Conservation (phyloP, 2,888 invertebrate genomes). For the Platycheirus albimanus region DNA sequence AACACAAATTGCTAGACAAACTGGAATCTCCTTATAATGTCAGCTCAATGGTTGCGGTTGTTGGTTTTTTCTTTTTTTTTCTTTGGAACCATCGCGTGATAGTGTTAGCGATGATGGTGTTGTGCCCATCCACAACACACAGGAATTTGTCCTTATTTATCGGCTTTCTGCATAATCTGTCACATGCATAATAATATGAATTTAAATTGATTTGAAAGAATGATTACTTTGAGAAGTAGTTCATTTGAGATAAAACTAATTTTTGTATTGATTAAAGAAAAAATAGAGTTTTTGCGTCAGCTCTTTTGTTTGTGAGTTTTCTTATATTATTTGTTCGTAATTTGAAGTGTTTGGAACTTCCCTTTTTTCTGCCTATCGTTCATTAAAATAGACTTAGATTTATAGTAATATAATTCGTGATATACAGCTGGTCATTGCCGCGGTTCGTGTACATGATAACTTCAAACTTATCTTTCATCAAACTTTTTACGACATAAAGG, state of each 20-base stretch:
- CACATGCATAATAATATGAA: not conserved
- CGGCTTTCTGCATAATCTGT: conserved; percentile 6
- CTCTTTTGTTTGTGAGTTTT: conserved; percentile 18
- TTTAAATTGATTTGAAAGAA: not conserved
- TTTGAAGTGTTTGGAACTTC: no score
- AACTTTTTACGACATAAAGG: no score
- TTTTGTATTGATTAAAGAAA: not conserved
- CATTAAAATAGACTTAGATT: no score
- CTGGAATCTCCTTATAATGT: conserved; percentile 50
- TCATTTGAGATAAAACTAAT: not conserved
- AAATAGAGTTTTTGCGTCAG: not conserved
- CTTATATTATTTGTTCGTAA: no score
- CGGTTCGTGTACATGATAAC: no score
- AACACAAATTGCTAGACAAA: conserved; percentile 64
- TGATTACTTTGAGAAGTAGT: not conserved
- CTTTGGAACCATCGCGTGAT: conserved; percentile 1
- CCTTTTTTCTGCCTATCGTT: no score
- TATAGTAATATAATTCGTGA: no score
- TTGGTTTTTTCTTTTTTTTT: not conserved
- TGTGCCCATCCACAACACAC: not conserved
- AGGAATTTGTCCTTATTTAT: conserved; percentile 34
- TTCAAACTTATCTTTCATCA: no score
- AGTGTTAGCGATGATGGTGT: conserved; percentile 15
- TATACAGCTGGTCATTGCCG: no score
- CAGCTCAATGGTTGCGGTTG: conserved; percentile 20